Evolutionary conservation across 1,140 invertebrate species (phyloP).

Genomic region (Platyscapa corneri): DNA sequence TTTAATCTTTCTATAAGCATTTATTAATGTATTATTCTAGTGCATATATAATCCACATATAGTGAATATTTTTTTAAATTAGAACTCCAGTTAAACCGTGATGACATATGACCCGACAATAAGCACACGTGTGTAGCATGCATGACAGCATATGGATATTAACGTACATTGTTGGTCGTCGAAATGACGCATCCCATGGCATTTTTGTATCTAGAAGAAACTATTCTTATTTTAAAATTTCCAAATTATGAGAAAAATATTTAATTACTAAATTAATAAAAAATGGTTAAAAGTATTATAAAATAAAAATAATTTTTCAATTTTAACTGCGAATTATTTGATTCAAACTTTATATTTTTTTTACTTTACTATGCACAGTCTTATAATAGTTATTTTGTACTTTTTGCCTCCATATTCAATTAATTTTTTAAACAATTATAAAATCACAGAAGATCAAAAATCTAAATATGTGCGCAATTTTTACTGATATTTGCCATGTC

Average conservation of each 20-base stretch:
- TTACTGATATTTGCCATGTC: neutral
- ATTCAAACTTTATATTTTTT: neutral
- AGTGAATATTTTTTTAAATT: neutral
- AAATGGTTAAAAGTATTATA: neutral
- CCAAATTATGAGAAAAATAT: neutral
- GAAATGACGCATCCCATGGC: neutral
- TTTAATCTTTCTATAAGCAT: too few relatives aligned
- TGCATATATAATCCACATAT: too few relatives aligned
- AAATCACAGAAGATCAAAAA: too few relatives aligned
- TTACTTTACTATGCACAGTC: neutral
- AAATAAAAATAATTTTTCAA: neutral
- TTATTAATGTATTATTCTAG: too few relatives aligned
- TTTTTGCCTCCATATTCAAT: too few relatives aligned
- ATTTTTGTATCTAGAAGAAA: neutral
- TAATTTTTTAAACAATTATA: neutral
- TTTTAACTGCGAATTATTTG: neutral
- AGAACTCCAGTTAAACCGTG: neutral
- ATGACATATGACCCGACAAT: neutral
- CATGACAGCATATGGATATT: neutral
- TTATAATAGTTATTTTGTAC: too few relatives aligned
- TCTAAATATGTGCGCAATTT: too few relatives aligned
- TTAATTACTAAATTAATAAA: neutral
- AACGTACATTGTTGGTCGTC: slow-evolving; percentile 8
- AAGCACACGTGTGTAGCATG: neutral
- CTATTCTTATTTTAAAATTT: too few relatives aligned